These are phyloP conservation scores for Stegastes partitus DNA, from an alignment of 2,113 vertebrate species.

Conservation along the genomic window DNA sequence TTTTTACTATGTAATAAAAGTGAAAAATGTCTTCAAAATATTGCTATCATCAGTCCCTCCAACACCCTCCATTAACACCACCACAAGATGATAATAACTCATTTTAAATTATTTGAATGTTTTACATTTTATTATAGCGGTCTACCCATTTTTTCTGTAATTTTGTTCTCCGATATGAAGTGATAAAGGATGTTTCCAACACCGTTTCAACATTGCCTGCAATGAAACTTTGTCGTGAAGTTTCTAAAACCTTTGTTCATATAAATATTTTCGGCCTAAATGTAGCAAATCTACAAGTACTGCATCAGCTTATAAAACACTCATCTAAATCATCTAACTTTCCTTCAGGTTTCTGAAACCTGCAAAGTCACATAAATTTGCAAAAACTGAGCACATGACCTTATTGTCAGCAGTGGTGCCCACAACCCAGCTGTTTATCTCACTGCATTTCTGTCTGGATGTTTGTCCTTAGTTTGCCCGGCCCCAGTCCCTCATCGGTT, in stretches of 20 bases:
- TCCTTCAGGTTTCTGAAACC: background rate
- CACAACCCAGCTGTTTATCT: background rate
- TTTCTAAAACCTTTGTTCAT: background rate
- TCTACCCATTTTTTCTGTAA: background rate
- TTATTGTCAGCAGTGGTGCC: background rate
- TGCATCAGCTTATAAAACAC: background rate
- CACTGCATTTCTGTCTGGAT: slow-evolving; percentile 2
- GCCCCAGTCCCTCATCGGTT: slow-evolving; percentile 96
- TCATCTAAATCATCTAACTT: too few species aligned
- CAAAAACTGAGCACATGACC: background rate
- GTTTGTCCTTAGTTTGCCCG: slow-evolving; percentile 88
- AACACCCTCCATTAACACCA: background rate
- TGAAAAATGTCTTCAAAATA: background rate
- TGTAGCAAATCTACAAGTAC: background rate
- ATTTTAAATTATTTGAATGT: background rate
- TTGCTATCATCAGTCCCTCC: background rate
- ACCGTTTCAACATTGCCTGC: background rate
- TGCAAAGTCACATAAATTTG: background rate
- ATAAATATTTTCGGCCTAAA: too few species aligned
- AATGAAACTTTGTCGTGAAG: background rate
- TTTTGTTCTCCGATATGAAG: background rate
- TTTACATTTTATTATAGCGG: background rate
- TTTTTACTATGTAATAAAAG: too few species aligned
- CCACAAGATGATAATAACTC: background rate
- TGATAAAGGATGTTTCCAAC: background rate